Base-by-base conservation (phyloP, 1,140 invertebrate species). In the Drosophila repleta region DNA sequence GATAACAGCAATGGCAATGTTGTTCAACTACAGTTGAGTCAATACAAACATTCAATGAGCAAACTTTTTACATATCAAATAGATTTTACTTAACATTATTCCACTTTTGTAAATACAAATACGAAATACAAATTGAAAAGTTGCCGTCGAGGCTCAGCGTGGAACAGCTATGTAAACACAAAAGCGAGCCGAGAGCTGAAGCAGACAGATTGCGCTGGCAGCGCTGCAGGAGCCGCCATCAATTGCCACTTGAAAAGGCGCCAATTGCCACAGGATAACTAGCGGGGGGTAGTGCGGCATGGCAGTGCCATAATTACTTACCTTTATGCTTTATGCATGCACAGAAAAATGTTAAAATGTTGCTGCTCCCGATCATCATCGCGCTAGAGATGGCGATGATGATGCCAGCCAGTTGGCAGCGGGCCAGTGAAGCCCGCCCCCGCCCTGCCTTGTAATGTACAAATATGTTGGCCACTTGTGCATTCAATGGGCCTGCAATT, bases 381-480 rank as follows among this genome's bases (percentile, higher is more conserved):
- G 32, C 57, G 35, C 20, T 37, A 29, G 3, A 55, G 46, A 53
- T 55, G 13, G 18, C 46, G 56, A 29, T 48, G 39, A 55, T 72
- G 55, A 39, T 66, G 57, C 13, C 37, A 35, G 49, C 13, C 35
- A 10, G 32, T 39, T 46, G 55, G 53, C 69, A 66, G 35, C 48
- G 24, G 46, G 65, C 48, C 53, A 53, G 55, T 37, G 0, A 15
- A 10, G n/a, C 37, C 24, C 43, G 15, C 6, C 18, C 18, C 29
- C n/a, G 0, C 39, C n/a, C n/a, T n/a, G n/a, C n/a, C n/a, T n/a
- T n/a, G 53, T 65, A 43, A 69, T 61, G 29, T 35, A 51, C 72
- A 81, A 80, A 81, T 71, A 77, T 81, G 69, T 57, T 52, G 69
- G 71, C 63, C 80, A 71, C 80, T 79, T 83, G 57, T 79, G 62